Evolutionary conservation across 2,797 vertebrate species (phyloP), one percentile per base, ranked within the genome.

Genomic region (Etheostoma nigrum): DNA sequence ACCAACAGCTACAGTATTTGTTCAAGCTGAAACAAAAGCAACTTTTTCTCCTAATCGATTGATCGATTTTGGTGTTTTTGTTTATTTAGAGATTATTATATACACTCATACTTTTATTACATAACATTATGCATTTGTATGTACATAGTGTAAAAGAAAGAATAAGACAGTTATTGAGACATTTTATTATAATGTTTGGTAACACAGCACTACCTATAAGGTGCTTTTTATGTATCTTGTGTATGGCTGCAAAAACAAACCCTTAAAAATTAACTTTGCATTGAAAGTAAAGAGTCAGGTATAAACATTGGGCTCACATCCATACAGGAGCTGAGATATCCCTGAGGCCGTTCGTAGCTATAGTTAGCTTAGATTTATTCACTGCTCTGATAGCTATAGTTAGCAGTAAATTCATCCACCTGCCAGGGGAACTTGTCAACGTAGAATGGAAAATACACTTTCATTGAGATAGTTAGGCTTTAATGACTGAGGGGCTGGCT

Each of bases 341-440:
- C 79, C 83, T 7, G 52, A 82, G 88, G 85, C 78, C 19, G 84
- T 88, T 81, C 81, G 88, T 60, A 82, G 88, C 89, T 92, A 90
- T 86, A 86, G 89, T 89, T 92, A 91, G 82, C 78, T 72, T 76
- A 63, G 68, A 91, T 91, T 88, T 89, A 89, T 89, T 82, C 89
- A 81, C 83, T 78, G 80, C 88, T 81, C 85, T 88, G 87, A 90
- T 90, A 67, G 76, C 93, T 94, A 93, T 91, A 93, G 90, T 94
- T 92, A 93, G 92, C 86, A 82, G 86, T 90, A 84, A 89, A 94
- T 94, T 85, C 84, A 91, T 94, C 88, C 87, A 86, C 72, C 88
- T 87, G 87, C 83, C 88, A 89, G 30, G 19, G 60, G 72, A 84
- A 85, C 69, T 73, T 91, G 89, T 91, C 92, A 89, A 90, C 75